Evolutionary conservation across 2,113 vertebrate genomes (phyloP), one percentile per base, ranked within the genome.

Genomic region (Gallinago jamesoni): DNA sequence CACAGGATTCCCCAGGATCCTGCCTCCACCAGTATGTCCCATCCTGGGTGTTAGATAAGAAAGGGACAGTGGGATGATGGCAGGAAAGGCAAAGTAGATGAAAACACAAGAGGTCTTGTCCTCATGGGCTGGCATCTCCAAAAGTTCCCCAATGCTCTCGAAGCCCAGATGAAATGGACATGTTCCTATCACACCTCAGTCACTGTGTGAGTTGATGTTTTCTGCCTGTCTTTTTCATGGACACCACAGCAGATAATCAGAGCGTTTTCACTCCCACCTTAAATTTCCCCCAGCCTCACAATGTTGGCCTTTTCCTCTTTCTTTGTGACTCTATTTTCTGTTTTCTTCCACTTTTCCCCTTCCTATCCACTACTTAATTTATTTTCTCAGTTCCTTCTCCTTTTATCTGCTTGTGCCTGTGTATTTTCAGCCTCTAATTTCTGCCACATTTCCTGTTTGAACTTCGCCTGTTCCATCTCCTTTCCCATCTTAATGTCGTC

Each of bases 401-500:
- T 91, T 80, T 95, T 56, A 60, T 86, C 82, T 57, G 23, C 62
- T 43, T 73, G 60, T 20, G 23, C 48, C 25, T 47, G 27, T 41
- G 18, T 78, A 62, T 45, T 74, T 93, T 70, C 84, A 90, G 81
- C 43, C 83, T 95, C 50, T 89, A 74, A 97, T 96, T 97, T 94
- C 94, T 89, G 28, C 77, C 27, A 41, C 55, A 9, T 88, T 94
- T 93, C 55, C 75, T 92, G 9, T 91, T 96, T 97, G 78, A 97
- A 94, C 55, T 83, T 78, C 68, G 45, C 12, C 30, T 83, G 48
- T 68, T n/a, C 48, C 79, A 35, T 67, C 37, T 62, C 83, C 50
- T 83, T 90, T 66, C 87, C 72, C 62, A 63, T 55, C 66, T 73
- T 94, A 93, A 93, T 72, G 73, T 47, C 14, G 16, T 64, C 50